Evolutionary conservation across 2,888 invertebrate genomes (phyloP), one percentile per base, ranked within the genome.

Genomic region (Drosophila aldrichi): DNA sequence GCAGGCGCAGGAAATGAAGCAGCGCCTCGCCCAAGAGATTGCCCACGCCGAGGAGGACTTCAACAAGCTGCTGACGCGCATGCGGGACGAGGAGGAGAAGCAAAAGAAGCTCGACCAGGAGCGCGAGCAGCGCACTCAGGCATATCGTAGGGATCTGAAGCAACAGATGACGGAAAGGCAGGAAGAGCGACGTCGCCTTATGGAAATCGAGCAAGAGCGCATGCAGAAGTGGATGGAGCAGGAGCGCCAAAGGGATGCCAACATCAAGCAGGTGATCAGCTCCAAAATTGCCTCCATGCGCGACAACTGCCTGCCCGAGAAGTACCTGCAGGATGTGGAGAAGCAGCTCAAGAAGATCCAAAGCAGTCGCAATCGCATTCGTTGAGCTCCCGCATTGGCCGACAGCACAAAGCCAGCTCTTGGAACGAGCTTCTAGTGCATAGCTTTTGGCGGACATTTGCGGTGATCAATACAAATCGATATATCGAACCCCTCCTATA

Each of bases 251-350:
- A 90, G 93, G 0, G 91, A 92, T 56, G 82, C 84, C 18, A 93
- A 92, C 58, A 91, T 93, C 57, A 89, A 86, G 25, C 86, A 90
- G 29, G 91, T 93, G 4, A 93, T 93, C 56, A 82, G 89, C 66
- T 80, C 90, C 1, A 93, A 93, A 71, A 82, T 93, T 36, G 82
- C 84, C 2, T 89, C 91, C 32, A 93, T 93, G 93, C 88, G 92
- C 2, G 89, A 92, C 6, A 92, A 93, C 3, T 92, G 92, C 40
- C 74, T 93, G 56, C 93, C 93, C 0, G 93, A 93, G 8, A 92
- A 92, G 58, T 93, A 92, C 62, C 86, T 93, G 8, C 92, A 90
- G 46, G 93, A 93, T 72, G 93, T 93, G 22, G 92, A 93, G 65
- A 91, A 90, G 62, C 91, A 91, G 58, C 66, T 91, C n/a, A 83